Evolutionary conservation across 2,888 invertebrate genomes (phyloP).

Genomic region (Hanleya hanleyi): DNA sequence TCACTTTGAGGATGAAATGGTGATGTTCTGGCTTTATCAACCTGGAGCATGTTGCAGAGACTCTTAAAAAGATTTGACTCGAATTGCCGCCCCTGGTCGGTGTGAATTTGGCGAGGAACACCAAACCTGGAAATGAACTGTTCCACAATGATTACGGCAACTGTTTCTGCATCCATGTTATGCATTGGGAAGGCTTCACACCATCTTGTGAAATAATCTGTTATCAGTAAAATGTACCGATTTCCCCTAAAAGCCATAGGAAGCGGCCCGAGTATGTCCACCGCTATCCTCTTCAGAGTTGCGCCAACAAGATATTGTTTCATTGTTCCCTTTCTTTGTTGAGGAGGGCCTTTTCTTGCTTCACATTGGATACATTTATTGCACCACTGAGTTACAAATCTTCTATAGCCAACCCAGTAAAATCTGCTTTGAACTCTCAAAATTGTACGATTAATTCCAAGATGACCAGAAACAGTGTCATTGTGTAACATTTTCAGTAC

Average conservation of each 20-base stretch:
- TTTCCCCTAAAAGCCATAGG: conserved; percentile 33
- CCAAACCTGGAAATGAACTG: conserved; percentile 36
- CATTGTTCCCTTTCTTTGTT: conserved; percentile 27
- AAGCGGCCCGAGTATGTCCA: conserved; percentile 42
- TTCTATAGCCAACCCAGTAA: conserved; percentile 36
- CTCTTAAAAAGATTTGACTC: conserved; percentile 32
- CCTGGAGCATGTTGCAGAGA: conserved; percentile 32
- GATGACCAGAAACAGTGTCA: conserved; percentile 28
- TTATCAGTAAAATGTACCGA: conserved; percentile 39
- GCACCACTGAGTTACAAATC: conserved; percentile 31
- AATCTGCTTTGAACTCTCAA: conserved; percentile 26
- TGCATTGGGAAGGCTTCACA: conserved; percentile 16
- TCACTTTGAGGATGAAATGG: conserved; percentile 37
- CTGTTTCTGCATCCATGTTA: conserved; percentile 33
- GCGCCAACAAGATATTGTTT: conserved; percentile 18
- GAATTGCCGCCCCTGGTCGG: conserved; percentile 45
- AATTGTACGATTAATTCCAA: conserved; percentile 38
- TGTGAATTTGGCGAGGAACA: conserved; percentile 34
- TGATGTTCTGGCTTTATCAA: conserved; percentile 40
- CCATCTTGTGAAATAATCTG: conserved; percentile 45
- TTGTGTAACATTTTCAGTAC: no score
- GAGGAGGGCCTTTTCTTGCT: conserved; percentile 22
- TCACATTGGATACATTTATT: conserved; percentile 29
- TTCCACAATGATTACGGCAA: conserved; percentile 37
- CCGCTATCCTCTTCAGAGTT: conserved; percentile 26